Percentiles rank a stretch among this genome's conserved stretches.
These are phyloP conservation scores for Nycteola revayana DNA, from an alignment of 2,888 invertebrate genomes.

Conservation along the genomic window DNA sequence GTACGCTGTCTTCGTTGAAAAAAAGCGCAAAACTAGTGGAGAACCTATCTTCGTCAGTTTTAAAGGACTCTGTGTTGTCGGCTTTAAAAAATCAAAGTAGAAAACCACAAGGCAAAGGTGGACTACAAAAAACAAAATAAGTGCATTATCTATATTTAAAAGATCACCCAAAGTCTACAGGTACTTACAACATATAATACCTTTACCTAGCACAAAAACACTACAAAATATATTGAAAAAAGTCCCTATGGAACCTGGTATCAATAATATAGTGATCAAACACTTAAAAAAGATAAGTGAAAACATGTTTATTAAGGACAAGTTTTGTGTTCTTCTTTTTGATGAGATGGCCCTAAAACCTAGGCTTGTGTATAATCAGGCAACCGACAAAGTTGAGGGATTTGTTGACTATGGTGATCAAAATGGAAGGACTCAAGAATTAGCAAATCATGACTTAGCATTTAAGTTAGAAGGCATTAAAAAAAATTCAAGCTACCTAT, in stretches of 20 bases:
- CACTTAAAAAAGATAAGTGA: constrained; percentile 12
- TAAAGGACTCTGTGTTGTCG: no score
- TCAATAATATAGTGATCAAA: constrained; percentile 17
- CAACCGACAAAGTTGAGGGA: constrained; percentile 17
- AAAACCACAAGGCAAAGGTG: not conserved
- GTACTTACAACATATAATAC: constrained; percentile 1
- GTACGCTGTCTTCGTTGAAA: no score
- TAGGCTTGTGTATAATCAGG: constrained; percentile 9
- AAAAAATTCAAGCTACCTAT: constrained; percentile 24
- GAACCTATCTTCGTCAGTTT: not conserved
- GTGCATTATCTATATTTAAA: not conserved
- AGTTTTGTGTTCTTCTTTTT: constrained; percentile 14
- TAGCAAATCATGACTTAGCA: constrained; percentile 23
- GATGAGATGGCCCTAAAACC: constrained; percentile 24
- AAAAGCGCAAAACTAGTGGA: no score
- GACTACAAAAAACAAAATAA: not conserved
- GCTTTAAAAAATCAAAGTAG: no score
- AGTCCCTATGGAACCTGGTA: constrained; percentile 2
- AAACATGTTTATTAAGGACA: constrained; percentile 9
- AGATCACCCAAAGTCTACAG: not conserved
- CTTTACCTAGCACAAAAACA: constrained; percentile 4
- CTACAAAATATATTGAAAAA: constrained; percentile 5
- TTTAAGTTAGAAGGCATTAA: constrained; percentile 25
- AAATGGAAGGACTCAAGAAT: constrained; percentile 1
- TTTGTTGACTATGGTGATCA: constrained; percentile 15